Evolutionary conservation across 53 echinoderm and acorn worm species (phyloP), one percentile per base, ranked within the genome.

Genomic region (Hippasteria phrygiana): DNA sequence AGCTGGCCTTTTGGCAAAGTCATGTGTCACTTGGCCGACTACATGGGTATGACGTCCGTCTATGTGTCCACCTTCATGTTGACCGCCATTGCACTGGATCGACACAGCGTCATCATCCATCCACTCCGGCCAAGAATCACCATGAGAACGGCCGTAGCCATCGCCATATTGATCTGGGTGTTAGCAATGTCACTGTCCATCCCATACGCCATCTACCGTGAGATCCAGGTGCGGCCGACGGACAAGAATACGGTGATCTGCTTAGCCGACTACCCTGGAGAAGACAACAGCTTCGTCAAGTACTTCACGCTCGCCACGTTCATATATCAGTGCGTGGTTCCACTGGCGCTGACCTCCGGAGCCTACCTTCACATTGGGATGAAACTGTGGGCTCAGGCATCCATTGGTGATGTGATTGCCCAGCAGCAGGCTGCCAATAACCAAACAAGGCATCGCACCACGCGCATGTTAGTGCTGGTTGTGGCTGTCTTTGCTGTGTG

Each of bases 51-150:
- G 39, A 88, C 90, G 71, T 97, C 97, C 1, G 95, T 94, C 34
- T 98, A 94, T 65, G 95, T 98, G 16, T 98, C 98, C 6, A 94
- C 93, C 40, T 96, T 98, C 70, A 96, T 94, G 33, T 90, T 98
- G 66, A 98, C 98, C 28, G 92, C 92, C 42, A 98, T 98, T 75
- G 98, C 96, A 2, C 77, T 98, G 36, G 95, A 98, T 76, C 74
- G 98, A n/a, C 95, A 98, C 71, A 90, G 95, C 3, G 96, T 98
- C 38, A 92, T 98, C 24, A 91, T 98, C 4, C 94, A 95, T 56
- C 98, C 98, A 2, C 64, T 98, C 24, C 92, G 92, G 59, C 94
- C 98, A 26, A 88, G 98, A 35, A 95, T 98, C 48, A 92, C 95
- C 31, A 93, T 96, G 91, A 74, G 80, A 38, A 94, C 96, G 12